Base-by-base conservation (phyloP, 2,797 vertebrate genomes). In the Steatocranus sp. region DNA sequence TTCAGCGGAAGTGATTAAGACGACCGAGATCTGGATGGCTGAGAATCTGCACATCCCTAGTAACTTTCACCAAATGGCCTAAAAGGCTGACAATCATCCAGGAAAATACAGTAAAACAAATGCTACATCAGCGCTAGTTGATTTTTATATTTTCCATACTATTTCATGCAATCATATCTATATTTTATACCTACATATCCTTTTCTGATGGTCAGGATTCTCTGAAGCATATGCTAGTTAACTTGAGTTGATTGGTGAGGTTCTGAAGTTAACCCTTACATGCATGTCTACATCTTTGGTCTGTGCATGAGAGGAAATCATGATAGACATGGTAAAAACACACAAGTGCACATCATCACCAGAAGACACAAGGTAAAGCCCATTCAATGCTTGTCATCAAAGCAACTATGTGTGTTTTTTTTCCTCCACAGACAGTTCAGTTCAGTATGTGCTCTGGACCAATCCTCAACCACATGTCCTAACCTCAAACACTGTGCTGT, bases 401-500 rank as follows among this genome's bases (percentile, higher is more conserved):
- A 76, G n/a, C 4, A n/a, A 46, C 3, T 34, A 4, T 73, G 10
- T 34, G n/a, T 17, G 25, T 25, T 70, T 41, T 7, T 46, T 68
- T 1, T 1, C 18, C 30, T 34, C 38, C 38, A 75, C 34, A 86
- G 58, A 83, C 54, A 86, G 75, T 70, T 50, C 36, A 84, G 54
- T 88, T 84, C 63, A 86, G 80, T 86, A 34, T 91, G 78, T 85
- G 78, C 70, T 32, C 79, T 82, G 77, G 86, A 88, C 82, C 80
- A 91, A 75, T 68, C 80, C 73, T 84, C 25, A 53, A 86, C 91
- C 88, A 78, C 89, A 88, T 23, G 78, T 12, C 54, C 54, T 63
- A 84, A 93, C 90, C 89, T 86, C 90, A 91, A 91, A 92, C 92
- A 88, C 87, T 89, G 82, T n/a, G 56, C 84, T 87, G 76, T 83